Base-by-base conservation (phyloP, 2,113 vertebrate genomes). In the Percina caprodes region DNA sequence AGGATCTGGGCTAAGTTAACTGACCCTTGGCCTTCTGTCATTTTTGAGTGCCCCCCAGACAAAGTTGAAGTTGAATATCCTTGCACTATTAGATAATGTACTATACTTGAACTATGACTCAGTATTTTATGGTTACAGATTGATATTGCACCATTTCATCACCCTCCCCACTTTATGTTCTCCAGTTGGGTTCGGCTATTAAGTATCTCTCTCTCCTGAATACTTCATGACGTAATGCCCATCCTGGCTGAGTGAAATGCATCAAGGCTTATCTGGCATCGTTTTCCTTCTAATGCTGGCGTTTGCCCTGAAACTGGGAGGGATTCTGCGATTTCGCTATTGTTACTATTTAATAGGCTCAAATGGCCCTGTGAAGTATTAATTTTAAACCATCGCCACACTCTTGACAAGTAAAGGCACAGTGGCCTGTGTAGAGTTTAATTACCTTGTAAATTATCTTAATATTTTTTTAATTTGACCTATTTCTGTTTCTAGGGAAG, bases 161-260 rank as follows among this genome's bases (percentile, higher is more conserved):
- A 74, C 73, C 80, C 39, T 30, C 68, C 61, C 49, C 51, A 69
- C 51, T 77, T 91, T 80, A 83, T 77, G 76, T 69, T 76, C 77
- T 79, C 24, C 58, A 13, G 54, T 77, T 21, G 39, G 62, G 67
- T 79, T 61, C 65, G 65, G 58, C 78, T 77, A 89, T 91, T 80
- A 80, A 75, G 85, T 84, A 84, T 75, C 80, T 46, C 23, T 51
- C 48, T 33, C 14, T n/a, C 19, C 9, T 85, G 78, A 84, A 91
- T 92, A 86, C 84, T 91, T 90, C 42, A 88, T 86, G 84, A 82
- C 66, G 33, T 1, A 23, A 86, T 77, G 75, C 74, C 73, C 73
- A 62, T 81, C 63, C 55, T 23, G 67, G 46, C 45, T 79, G 33
- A 46, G 67, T 30, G 23, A 82, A 78, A 78, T 66, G 54, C 86